Evolutionary conservation across 2,113 vertebrate genomes (phyloP).

Genomic region (Albula glossodonta): DNA sequence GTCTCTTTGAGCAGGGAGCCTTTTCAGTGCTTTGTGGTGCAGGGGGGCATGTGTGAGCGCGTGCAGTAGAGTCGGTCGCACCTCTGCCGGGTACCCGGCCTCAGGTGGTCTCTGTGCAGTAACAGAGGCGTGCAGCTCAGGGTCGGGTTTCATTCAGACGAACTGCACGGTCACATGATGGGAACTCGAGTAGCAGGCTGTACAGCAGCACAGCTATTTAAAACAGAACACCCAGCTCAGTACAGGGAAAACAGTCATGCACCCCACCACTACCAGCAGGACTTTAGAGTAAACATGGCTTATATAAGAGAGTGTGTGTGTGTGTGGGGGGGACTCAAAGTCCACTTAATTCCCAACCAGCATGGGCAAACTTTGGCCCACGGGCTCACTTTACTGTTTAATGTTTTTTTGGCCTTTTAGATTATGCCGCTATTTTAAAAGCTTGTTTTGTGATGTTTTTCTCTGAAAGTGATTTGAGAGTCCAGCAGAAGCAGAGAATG

Average conservation of each 20-base stretch:
- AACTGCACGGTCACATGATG: constrained; percentile 49
- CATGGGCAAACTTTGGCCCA: neutral
- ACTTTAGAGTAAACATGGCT: constrained; percentile 41
- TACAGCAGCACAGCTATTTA: constrained; percentile 67
- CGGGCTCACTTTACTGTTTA: no score
- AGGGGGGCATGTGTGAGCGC: no score
- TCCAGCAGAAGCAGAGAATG: no score
- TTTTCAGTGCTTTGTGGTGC: neutral
- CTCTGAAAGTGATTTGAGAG: no score
- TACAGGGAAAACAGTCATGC: no score
- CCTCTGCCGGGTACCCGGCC: no score
- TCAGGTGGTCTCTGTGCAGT: no score
- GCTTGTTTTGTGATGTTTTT: no score
- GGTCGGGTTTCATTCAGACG: constrained; percentile 35
- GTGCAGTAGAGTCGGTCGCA: no score
- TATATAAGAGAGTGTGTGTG: constrained; percentile 44
- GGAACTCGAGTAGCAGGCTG: constrained; percentile 55
- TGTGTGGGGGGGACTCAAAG: neutral
- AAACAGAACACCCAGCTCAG: constrained; percentile 46
- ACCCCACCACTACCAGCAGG: no score
- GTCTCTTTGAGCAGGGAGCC: neutral
- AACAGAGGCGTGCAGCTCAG: neutral
- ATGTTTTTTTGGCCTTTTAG: no score
- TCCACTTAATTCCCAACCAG: neutral
- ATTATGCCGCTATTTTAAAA: no score